A percentile compares a stretch with the other conserved stretches of the same genome.
These are phyloP conservation scores for Drosophila arizonae DNA, from an alignment of 1,140 invertebrate species.

Conservation along the genomic window DNA sequence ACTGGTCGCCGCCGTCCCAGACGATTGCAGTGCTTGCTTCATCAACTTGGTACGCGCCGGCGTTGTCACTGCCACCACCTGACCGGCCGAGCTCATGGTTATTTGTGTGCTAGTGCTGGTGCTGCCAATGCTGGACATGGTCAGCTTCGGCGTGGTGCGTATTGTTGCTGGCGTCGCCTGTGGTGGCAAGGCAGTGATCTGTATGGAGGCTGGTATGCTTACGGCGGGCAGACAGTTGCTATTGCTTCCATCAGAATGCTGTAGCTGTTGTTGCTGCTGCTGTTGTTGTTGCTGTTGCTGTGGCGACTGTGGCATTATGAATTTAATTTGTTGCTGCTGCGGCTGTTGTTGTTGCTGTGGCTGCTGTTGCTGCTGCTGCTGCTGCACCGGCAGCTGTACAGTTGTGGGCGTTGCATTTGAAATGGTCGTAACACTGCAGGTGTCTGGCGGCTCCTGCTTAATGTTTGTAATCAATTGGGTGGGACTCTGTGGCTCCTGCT, in stretches of 20 bases:
- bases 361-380: conserved; percentile 82
- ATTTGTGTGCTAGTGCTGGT: conserved; percentile 35
- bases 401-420: conserved; percentile 34
- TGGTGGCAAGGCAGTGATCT: conserved; percentile 70
- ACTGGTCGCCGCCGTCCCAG: conserved; percentile 45
- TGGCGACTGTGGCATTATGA: conserved; percentile 67
- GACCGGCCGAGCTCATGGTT: conserved; percentile 44
- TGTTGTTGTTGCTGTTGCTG: conserved; percentile 65
- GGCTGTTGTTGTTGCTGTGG: conserved; percentile 82
- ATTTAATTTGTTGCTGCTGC: conserved; percentile 63
- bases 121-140: conserved; percentile 18
- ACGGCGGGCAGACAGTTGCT: conserved; percentile 40
- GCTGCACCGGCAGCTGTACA: conserved; percentile 43
- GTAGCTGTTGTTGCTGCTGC: conserved; percentile 74
- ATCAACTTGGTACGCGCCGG: conserved; percentile 32
- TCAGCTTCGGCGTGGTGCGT: conserved; percentile 23
- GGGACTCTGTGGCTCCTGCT: conserved; percentile 78
- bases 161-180: conserved; percentile 10
- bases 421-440: conserved; percentile 48
- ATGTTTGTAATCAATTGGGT: conserved; percentile 76
- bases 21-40: conserved; percentile 19
- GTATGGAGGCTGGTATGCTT: conserved; percentile 71
- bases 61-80: conserved; percentile 42
- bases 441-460: conserved; percentile 78
- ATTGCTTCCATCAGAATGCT: conserved; percentile 58